A percentile compares a stretch with the other conserved stretches of the same genome.
Conservation (phyloP, 2,797 vertebrate genomes). For the Tragopan temminckii region DNA sequence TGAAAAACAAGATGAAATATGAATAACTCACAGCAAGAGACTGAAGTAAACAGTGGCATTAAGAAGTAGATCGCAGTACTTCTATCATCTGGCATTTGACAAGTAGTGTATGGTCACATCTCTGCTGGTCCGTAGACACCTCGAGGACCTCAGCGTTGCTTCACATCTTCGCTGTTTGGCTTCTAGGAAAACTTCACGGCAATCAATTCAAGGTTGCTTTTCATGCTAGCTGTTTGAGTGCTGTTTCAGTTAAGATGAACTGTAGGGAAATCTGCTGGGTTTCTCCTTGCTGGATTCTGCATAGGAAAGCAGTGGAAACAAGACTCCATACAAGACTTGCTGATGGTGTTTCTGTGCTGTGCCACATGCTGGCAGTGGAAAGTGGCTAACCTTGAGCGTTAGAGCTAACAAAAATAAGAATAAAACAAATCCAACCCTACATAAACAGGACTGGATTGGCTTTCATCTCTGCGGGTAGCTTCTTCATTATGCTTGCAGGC, state of each 20-base stretch:
- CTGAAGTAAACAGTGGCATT: not conserved
- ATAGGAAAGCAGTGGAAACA: not conserved
- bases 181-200: not conserved
- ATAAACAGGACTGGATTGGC: not conserved
- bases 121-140: not conserved
- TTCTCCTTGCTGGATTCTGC: not conserved
- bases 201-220: not conserved
- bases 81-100: not conserved
- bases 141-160: not conserved
- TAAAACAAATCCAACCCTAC: accelerated
- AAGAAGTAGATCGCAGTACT: not conserved
- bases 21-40: not conserved
- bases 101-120: not conserved
- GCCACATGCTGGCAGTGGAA: not conserved
- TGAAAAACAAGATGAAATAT: not conserved
- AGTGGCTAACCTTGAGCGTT: not conserved
- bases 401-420: not conserved
- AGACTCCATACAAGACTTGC: not conserved
- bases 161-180: accelerated
- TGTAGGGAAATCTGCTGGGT: not conserved
- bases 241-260: not conserved
- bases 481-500: not conserved
- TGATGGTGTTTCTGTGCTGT: not conserved
- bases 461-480: not conserved
- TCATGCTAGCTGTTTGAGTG: not conserved